Evolutionary conservation across 2,888 invertebrate species (phyloP).

Genomic region (Pocota personata): DNA sequence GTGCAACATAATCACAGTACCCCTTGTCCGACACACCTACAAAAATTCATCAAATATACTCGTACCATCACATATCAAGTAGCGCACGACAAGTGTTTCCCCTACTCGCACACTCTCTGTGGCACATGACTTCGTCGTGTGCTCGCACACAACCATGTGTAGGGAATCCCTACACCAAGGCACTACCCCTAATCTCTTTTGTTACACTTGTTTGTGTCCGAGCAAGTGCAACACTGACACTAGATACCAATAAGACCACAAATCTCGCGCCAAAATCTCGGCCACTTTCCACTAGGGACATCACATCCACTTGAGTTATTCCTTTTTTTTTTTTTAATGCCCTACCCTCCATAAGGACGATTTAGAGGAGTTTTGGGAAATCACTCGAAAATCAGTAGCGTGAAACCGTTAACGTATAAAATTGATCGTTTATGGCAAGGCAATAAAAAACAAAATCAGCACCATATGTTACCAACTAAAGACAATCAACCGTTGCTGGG

Average conservation of each 20-base stretch:
- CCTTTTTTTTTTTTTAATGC: neutral
- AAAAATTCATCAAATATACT: neutral
- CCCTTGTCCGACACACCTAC: conserved; percentile 60
- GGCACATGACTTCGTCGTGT: conserved; percentile 7
- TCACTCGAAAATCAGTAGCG: conserved; percentile 65
- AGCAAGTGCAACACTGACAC: conserved; percentile 1
- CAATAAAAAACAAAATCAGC: conserved; percentile 5
- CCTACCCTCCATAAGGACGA: neutral
- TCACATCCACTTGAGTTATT: conserved; percentile 47
- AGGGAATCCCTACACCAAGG: neutral
- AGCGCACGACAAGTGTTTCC: conserved; percentile 65
- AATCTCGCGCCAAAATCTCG: conserved; percentile 36
- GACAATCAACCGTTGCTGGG: conserved; percentile 38
- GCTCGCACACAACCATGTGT: neutral
- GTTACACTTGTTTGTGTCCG: conserved; percentile 13
- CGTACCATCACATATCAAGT: conserved; percentile 43
- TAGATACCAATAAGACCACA: conserved; percentile 41
- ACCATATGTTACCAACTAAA: conserved; percentile 54
- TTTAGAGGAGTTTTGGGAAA: conserved; percentile 6
- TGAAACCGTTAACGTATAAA: conserved; percentile 65
- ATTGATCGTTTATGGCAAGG: conserved; percentile 39
- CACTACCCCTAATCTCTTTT: neutral
- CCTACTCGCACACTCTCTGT: conserved; percentile 29
- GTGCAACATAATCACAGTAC: conserved; percentile 15
- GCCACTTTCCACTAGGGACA: neutral